Evolutionary conservation across 2,113 vertebrate species (phyloP).

Genomic region (Anseranas semipalmata): DNA sequence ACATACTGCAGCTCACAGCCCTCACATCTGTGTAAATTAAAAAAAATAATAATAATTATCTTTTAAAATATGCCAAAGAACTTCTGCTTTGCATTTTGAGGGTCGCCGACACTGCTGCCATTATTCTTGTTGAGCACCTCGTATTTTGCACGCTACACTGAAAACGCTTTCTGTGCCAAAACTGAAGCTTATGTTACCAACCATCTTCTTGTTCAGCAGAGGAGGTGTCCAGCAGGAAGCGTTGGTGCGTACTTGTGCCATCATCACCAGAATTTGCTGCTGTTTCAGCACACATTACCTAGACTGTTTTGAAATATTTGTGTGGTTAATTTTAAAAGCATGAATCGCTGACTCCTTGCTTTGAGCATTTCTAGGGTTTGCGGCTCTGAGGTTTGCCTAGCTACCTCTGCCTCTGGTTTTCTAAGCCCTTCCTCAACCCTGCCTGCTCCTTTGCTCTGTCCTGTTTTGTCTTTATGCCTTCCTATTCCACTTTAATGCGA

Average conservation of each 20-base stretch:
- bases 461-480: not conserved
- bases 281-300: not conserved
- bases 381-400: not conserved
- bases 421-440: not conserved
- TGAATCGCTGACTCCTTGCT: not conserved
- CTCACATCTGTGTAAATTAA: slow-evolving; percentile 23
- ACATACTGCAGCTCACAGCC: slow-evolving; percentile 23
- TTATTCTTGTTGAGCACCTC: slow-evolving; percentile 28
- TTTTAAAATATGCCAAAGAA: slow-evolving; percentile 47
- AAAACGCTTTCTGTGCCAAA: slow-evolving; percentile 30
- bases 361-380: not conserved
- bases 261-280: not conserved
- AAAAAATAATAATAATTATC: not conserved
- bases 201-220: not conserved
- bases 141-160: not conserved
- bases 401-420: not conserved
- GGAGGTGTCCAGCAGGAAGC: not conserved
- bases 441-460: no score
- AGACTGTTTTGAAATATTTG: not conserved
- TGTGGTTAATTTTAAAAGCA: not conserved
- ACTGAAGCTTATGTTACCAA: not conserved
- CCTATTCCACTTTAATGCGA: not conserved
- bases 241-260: not conserved
- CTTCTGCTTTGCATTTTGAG: slow-evolving; percentile 34
- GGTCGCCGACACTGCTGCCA: not conserved